Evolutionary conservation across 2,888 invertebrate species (phyloP), one percentile per base, ranked within the genome.

Genomic region (Minunthozetes semirufus): DNA sequence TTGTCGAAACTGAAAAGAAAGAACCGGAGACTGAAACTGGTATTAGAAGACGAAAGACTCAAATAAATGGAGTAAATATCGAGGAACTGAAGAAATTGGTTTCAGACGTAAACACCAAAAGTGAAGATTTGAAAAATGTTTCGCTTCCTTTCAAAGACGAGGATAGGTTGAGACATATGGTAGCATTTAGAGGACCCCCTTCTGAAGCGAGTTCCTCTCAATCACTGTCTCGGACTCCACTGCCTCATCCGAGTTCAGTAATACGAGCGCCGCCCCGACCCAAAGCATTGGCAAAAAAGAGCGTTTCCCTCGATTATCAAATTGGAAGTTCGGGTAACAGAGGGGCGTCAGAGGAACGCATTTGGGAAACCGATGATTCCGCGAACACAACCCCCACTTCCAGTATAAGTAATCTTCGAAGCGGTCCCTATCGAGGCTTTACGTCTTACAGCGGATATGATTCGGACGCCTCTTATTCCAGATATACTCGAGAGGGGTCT

Each of bases 321-420:
- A 82, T 85, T n/a, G 81, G 82, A 72, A 82, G 82, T 77, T 83
- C 83, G 48, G 82, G 76, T 77, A 13, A 70, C 1, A 63, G 53
- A 11, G 74, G 74, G 0, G 78, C 78, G 75, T 66, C 77, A 76
- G 80, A 85, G 83, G 85, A 89, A 85, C 86, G 85, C 76, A 92
- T 93, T 80, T 93, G 93, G 93, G 90, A 89, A 79, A 88, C 89
- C 73, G 91, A 92, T 78, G 83, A 81, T 0, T 83, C 83, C n/a
- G 76, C 77, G 25, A 75, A 76, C n/a, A 78, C 77, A 15, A 78
- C 78, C 0, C 79, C 79, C 0, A 76, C 76, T 17, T 78, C 78
- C 42, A 78, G 77, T 29, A 71, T 78, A 33, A 75, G 76, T 66
- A 77, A 73, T 19, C 73, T 75, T 50, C 74, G 76, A 61, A n/a